These are phyloP conservation scores for Drosophila varians DNA, from an alignment of 1,140 invertebrate species.

Conservation along the genomic window DNA sequence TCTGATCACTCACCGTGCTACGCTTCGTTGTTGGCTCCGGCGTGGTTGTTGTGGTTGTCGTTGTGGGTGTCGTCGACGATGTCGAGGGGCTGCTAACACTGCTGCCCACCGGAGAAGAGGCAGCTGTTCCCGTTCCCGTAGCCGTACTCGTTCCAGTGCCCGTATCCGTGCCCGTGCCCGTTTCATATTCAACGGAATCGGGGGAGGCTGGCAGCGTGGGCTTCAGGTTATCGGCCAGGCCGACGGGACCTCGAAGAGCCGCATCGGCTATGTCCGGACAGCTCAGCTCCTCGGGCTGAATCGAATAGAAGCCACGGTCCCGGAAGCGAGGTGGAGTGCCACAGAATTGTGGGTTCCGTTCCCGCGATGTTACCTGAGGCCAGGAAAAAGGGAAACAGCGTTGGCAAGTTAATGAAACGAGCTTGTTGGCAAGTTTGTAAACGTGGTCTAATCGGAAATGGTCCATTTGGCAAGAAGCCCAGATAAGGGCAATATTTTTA, in stretches of 20 bases:
- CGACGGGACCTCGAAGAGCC: constrained; percentile 84
- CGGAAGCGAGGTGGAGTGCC: constrained; percentile 91
- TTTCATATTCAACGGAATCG: constrained; percentile 71
- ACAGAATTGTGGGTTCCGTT: constrained; percentile 96
- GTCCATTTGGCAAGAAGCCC: constrained; percentile 21
- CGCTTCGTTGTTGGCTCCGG: constrained; percentile 49
- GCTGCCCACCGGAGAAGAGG: constrained; percentile 73
- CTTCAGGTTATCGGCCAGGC: constrained; percentile 84
- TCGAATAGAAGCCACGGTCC: constrained; percentile 93
- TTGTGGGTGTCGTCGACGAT: constrained; percentile 59
- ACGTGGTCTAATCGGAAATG: constrained; percentile 14
- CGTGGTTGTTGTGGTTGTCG: constrained; percentile 60
- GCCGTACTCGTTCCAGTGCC: constrained; percentile 36
- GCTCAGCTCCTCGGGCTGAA: constrained; percentile 89
- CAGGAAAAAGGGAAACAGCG: not conserved
- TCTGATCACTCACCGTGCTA: constrained; percentile 60
- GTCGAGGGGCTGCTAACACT: constrained; percentile 68
- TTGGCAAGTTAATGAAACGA: constrained; percentile 14
- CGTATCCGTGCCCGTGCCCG: constrained; percentile 39
- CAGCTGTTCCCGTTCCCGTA: constrained; percentile 68
- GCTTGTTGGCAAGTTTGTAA: constrained; percentile 12
- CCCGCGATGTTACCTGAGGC: constrained; percentile 88
- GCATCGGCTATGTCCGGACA: constrained; percentile 83
- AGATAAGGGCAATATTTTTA: not conserved
- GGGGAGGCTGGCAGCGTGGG: constrained; percentile 71